These are phyloP conservation scores for Aplodontia rufa DNA, from an alignment of 2,113 vertebrate genomes.

Conservation along the genomic window DNA sequence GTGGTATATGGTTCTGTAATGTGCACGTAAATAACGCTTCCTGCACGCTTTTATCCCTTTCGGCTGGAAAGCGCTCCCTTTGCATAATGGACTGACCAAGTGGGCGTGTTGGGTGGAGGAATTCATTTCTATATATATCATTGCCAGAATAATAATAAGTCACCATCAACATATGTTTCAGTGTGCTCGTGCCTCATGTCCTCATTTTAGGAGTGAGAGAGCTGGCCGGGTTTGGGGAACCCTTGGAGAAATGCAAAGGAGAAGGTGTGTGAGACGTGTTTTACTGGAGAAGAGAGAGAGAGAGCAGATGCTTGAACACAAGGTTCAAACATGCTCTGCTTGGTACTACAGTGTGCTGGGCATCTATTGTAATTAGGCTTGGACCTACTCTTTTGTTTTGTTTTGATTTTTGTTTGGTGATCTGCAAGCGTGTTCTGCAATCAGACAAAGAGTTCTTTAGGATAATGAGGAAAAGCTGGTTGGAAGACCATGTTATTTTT, in stretches of 20 bases:
- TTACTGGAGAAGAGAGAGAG: background rate
- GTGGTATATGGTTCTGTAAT: conserved; percentile 28
- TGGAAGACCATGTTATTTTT: background rate
- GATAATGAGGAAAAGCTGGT: background rate
- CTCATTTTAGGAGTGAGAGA: conserved; percentile 34
- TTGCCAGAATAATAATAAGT: background rate
- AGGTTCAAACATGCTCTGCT: background rate
- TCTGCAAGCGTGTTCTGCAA: conserved; percentile 19
- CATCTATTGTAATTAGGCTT: conserved; percentile 24
- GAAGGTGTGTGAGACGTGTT: conserved; percentile 25
- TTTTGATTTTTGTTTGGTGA: conserved; percentile 52
- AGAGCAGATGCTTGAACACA: conserved; percentile 6
- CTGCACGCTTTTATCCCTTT: conserved; percentile 42
- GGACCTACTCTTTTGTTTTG: conserved; percentile 66
- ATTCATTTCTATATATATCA: background rate
- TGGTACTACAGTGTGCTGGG: background rate
- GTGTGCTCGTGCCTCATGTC: background rate
- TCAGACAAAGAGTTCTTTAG: conserved; percentile 60
- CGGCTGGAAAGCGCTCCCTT: conserved; percentile 28
- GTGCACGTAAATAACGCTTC: conserved; percentile 44
- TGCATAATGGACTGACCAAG: conserved; percentile 7
- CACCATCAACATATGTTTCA: background rate
- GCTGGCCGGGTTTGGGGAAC: background rate
- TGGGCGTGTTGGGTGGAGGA: background rate
- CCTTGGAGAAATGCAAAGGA: conserved; percentile 37